These are phyloP conservation scores for Geotria australis DNA, from an alignment of 2,797 vertebrate species.

Conservation along the genomic window DNA sequence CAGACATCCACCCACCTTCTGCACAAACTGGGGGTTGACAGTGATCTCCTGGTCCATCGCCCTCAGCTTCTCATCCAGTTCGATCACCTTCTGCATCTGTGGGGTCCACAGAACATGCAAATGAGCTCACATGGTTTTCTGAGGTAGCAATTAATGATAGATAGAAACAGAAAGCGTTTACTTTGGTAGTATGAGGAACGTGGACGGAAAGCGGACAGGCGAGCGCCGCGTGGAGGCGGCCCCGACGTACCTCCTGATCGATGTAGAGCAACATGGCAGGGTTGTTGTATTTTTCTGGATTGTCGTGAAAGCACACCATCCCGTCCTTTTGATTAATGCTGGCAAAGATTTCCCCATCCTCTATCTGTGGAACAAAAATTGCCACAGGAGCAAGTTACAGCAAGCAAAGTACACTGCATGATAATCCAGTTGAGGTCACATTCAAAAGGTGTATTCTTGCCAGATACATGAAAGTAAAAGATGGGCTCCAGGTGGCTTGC, in stretches of 20 bases:
- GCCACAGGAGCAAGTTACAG: background rate
- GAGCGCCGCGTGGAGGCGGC: too few species aligned
- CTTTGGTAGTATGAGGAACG: too few species aligned
- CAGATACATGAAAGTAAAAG: too few species aligned
- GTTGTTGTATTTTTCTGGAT: constrained; percentile 98
- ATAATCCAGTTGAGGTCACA: too few species aligned
- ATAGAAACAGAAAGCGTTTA: too few species aligned
- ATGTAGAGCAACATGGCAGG: constrained; percentile 99
- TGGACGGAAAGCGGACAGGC: too few species aligned
- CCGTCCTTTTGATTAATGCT: constrained; percentile 99
- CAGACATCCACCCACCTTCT: constrained; percentile 33
- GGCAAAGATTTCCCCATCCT: constrained; percentile 97
- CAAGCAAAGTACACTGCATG: too few species aligned
- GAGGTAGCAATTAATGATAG: too few species aligned
- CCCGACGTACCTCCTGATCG: constrained; percentile 64
- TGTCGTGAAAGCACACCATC: constrained; percentile 99
- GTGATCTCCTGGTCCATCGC: constrained; percentile 99
- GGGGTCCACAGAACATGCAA: background rate
- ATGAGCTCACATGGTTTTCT: too few species aligned
- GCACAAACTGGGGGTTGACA: constrained; percentile 96
- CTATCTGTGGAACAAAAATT: constrained; percentile 27
- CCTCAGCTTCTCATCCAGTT: constrained; percentile 93
- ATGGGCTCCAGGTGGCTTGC: too few species aligned
- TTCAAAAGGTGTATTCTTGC: too few species aligned
- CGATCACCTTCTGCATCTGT: constrained; percentile 98